phyloP scores from a whole-genome alignment of 2,113 vertebrate genomes.

The Caloenas nicobarica region DNA sequence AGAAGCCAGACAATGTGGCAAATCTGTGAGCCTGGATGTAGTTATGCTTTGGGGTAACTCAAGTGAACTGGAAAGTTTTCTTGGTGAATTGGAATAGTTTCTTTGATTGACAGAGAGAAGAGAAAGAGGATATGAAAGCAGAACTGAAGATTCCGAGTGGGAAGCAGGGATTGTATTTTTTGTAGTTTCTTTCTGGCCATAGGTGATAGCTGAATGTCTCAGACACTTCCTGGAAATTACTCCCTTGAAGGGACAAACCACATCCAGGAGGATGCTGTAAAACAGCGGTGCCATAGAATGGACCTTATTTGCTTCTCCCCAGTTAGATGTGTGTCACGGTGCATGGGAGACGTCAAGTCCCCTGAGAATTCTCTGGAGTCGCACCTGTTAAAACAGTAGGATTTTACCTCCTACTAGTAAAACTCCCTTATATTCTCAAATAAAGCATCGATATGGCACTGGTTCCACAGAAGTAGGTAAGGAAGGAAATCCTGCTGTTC shows the following conservation, averaged over 20 bases:
- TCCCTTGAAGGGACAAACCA: background rate
- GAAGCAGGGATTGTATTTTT: background rate
- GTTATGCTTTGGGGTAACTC: background rate
- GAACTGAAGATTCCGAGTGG: background rate
- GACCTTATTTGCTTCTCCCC: background rate
- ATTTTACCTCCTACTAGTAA: background rate
- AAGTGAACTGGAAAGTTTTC: background rate
- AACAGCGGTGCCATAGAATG: background rate
- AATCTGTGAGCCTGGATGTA: background rate
- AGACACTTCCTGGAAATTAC: background rate
- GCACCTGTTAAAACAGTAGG: background rate
- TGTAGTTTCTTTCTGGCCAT: background rate
- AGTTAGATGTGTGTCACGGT: background rate
- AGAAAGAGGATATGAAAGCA: background rate
- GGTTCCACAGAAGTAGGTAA: background rate
- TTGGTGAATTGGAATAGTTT: background rate
- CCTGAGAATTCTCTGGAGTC: background rate
- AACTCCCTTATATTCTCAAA: background rate
- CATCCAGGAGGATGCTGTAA: background rate
- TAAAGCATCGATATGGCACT: background rate
- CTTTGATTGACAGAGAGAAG: background rate
- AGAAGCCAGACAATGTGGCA: background rate
- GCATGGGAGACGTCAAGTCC: background rate
- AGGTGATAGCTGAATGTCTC: background rate
- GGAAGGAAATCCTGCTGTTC: background rate